Conservation (phyloP, 2,113 vertebrate genomes). For the Cyanoderma ruficeps region DNA sequence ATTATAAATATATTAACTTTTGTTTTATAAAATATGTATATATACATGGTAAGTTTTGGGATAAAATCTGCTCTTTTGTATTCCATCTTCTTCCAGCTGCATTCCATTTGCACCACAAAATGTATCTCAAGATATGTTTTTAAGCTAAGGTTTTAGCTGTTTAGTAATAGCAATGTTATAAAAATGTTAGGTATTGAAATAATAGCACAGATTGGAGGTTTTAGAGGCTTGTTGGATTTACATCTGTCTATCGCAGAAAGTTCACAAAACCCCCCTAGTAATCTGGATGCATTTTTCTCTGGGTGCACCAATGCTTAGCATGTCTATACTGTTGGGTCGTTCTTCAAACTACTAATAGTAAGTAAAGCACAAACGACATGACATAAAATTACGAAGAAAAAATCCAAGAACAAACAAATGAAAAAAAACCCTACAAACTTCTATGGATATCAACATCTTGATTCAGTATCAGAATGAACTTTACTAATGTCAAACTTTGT, state of each 20-base stretch:
- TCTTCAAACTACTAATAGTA: background rate
- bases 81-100: background rate
- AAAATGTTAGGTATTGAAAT: background rate
- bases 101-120: background rate
- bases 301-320: fast-evolving
- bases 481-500: background rate
- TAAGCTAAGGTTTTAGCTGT: background rate
- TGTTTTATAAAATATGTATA: background rate
- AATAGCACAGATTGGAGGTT: background rate
- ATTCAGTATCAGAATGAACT: background rate
- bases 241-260: background rate
- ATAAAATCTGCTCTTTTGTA: background rate
- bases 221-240: background rate
- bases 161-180: background rate
- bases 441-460: background rate
- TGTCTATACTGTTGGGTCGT: background rate
- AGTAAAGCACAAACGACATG: background rate
- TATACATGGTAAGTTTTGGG: background rate
- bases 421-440: fast-evolving
- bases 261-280: background rate
- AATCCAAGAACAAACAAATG: background rate
- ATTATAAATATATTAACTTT: background rate
- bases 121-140: background rate
- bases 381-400: background rate
- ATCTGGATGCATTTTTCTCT: background rate